Base-by-base conservation (phyloP, 2,113 vertebrate genomes). In the Protobothrops flavoviridis region DNA sequence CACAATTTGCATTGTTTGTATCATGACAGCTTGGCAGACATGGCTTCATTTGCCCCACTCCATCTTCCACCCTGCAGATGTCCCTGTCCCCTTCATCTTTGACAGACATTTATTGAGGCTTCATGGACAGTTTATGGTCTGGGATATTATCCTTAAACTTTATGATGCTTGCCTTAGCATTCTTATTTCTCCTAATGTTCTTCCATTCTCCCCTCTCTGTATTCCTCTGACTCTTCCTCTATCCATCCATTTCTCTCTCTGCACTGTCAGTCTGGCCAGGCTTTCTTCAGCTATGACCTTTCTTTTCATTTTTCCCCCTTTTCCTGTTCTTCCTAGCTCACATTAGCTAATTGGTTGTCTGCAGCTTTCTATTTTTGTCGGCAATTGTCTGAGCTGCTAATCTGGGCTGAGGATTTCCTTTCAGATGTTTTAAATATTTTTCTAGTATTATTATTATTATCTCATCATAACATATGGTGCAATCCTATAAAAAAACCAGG, bases 201-300 rank as follows among this genome's bases (percentile, higher is more conserved):
- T 91, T 91, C 39, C 85, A 93, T 91, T 93, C 85, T 91, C 43
- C 81, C 81, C 59, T 92, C 91, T 81, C 91, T 92, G 59, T 94
- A 53, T 92, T 90, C 59, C 91, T 94, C 91, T 56, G 15, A 39
- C 52, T 86, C n/a, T 93, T 89, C 29, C 87, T 89, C 69, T 45
- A 2, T 48, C 26, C 43, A 26, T 29, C 56, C 57, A 55, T 89
- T 52, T 87, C 57, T 89, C 74, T 74, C 33, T 85, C 93, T 88
- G 17, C 52, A 9, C 61, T 93, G 52, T 88, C 52, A 52, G 29
- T 93, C 74, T 87, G 88, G 55, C 92, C 61, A 81, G 9, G 20
- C 23, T 53, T 86, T 39, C 33, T 92, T 52, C 20, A 24, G 20
- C 85, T 29, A 15, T 64, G 56, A 21, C 20, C 3, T 12, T 5